phyloP scores from a whole-genome alignment of 2,888 invertebrate genomes.

The Lathronympha strigana region DNA sequence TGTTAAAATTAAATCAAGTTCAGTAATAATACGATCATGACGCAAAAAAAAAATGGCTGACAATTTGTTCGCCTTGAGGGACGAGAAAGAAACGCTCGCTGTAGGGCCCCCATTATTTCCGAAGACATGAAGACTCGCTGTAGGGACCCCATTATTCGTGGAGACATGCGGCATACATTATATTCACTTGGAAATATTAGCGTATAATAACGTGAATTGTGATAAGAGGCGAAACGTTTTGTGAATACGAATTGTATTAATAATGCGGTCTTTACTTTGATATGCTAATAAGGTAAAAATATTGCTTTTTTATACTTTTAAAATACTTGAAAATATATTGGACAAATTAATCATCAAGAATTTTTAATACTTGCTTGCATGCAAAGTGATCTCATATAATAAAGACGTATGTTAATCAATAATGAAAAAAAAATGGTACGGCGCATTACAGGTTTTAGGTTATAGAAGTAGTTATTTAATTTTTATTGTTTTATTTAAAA shows the following conservation, averaged over 20 bases:
- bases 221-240: constrained; percentile 8
- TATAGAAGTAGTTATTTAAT: too few relatives aligned
- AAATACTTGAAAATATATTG: too few relatives aligned
- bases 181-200: constrained; percentile 23
- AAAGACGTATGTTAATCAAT: too few relatives aligned
- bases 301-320: too few relatives aligned
- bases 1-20: constrained; percentile 18
- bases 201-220: constrained; percentile 22
- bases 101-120: constrained; percentile 40
- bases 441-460: too few relatives aligned
- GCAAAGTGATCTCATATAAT: too few relatives aligned
- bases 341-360: too few relatives aligned
- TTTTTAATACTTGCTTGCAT: too few relatives aligned
- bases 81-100: constrained; percentile 23
- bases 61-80: constrained; percentile 39
- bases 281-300: not conserved
- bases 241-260: not conserved
- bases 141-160: constrained; percentile 37
- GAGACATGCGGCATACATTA: constrained; percentile 26
- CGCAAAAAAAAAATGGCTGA: constrained; percentile 32
- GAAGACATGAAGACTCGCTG: too few relatives aligned
- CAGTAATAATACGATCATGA: constrained; percentile 18
- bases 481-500: too few relatives aligned
- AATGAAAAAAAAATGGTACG: too few relatives aligned
- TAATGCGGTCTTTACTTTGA: not conserved